Conservation (phyloP, 1,140 invertebrate genomes). For the Drosophila athabasca region DNA sequence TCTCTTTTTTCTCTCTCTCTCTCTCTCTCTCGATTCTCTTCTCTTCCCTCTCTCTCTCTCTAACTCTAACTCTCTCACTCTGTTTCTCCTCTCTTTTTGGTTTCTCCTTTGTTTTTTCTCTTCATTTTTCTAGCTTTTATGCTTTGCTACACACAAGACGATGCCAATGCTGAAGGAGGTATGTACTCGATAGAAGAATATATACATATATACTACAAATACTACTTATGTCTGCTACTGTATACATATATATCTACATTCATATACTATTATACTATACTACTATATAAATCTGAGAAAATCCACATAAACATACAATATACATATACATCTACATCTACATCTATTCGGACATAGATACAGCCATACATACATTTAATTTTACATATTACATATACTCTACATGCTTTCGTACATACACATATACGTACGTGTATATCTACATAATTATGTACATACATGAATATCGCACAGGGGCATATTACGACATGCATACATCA, state of each 20-base stretch:
- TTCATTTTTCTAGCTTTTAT: slow-evolving; percentile 90
- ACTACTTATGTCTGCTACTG: slow-evolving; percentile 30
- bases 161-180: slow-evolving; percentile 95
- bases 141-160: slow-evolving; percentile 95
- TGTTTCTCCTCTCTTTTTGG: slow-evolving; percentile 54
- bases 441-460: slow-evolving; percentile 6
- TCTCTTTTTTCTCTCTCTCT: slow-evolving; percentile 77
- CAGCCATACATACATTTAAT: slow-evolving; percentile 25
- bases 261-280: slow-evolving; percentile 8
- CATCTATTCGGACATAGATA: too few relatives aligned
- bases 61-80: slow-evolving; percentile 13
- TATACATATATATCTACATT: slow-evolving; percentile 24
- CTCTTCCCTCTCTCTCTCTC: slow-evolving; percentile 76
- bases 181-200: slow-evolving; percentile 84
- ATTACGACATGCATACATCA: slow-evolving; percentile 32
- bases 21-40: slow-evolving; percentile 75
- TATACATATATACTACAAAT: slow-evolving; percentile 5
- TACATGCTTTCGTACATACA: slow-evolving; percentile 9
- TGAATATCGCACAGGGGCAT: not conserved
- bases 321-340: slow-evolving; percentile 4
- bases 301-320: slow-evolving; percentile 23
- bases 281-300: slow-evolving; percentile 23
- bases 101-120: slow-evolving; percentile 70
- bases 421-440: slow-evolving; percentile 12
- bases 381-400: slow-evolving; percentile 6